phyloP scores from a whole-genome alignment of 2,888 invertebrate genomes.

The Apodemia duryi region DNA sequence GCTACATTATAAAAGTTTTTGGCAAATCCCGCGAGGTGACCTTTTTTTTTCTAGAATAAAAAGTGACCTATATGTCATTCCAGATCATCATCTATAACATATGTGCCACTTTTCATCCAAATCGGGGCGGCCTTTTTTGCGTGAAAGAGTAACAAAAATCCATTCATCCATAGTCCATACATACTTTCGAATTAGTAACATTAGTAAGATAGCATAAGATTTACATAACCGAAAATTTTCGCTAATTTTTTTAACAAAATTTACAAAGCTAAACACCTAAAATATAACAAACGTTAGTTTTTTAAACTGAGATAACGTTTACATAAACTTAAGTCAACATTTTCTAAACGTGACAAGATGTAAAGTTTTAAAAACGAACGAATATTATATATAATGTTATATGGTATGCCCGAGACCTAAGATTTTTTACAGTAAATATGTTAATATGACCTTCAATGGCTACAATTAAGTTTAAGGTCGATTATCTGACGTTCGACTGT shows the following conservation, averaged over 20 bases:
- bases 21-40: too few relatives aligned
- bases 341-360: not conserved
- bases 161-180: too few relatives aligned
- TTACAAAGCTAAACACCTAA: not conserved
- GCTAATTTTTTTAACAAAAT: not conserved
- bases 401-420: not conserved
- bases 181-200: too few relatives aligned
- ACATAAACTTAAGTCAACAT: not conserved
- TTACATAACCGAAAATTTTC: too few relatives aligned
- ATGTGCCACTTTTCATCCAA: too few relatives aligned
- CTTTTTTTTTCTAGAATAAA: too few relatives aligned
- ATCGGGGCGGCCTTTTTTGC: too few relatives aligned
- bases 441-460: constrained; percentile 14
- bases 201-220: too few relatives aligned
- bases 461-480: constrained; percentile 12
- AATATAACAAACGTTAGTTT: not conserved
- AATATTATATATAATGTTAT: not conserved
- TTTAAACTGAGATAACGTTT: constrained; percentile 1
- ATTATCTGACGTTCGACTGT: constrained; percentile 3
- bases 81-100: too few relatives aligned
- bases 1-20: too few relatives aligned
- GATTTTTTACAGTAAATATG: constrained; percentile 14
- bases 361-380: not conserved
- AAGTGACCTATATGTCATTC: too few relatives aligned
- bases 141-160: too few relatives aligned